Conservation (phyloP, 2,888 invertebrate genomes). For the Trissoscelio sp. region DNA sequence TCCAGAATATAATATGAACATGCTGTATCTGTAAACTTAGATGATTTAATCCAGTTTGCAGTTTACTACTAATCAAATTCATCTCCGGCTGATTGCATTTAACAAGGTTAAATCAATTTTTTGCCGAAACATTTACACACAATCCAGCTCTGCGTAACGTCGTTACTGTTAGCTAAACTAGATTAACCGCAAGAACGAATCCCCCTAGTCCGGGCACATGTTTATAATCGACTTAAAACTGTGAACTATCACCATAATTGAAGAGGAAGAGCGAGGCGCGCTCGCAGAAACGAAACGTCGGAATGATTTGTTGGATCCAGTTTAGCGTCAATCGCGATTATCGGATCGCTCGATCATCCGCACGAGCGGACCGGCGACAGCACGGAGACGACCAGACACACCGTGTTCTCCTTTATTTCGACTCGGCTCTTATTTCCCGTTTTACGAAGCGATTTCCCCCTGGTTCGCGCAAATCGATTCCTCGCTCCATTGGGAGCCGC, state of each 20-base stretch:
- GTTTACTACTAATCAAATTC: slow-evolving; percentile 37
- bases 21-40: slow-evolving; percentile 20
- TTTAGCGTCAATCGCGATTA: slow-evolving; percentile 64
- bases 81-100: slow-evolving; percentile 38
- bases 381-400: slow-evolving; percentile 28
- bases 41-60: slow-evolving; percentile 24
- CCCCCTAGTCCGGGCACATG: slow-evolving; percentile 20
- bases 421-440: slow-evolving; percentile 64
- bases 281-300: slow-evolving; percentile 34
- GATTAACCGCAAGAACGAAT: slow-evolving; percentile 44
- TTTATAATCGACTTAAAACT: slow-evolving; percentile 57
- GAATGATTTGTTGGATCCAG: slow-evolving; percentile 62
- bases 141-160: slow-evolving; percentile 35
- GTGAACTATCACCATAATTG: slow-evolving; percentile 44
- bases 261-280: slow-evolving; percentile 20
- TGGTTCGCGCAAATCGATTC: slow-evolving; percentile 60
- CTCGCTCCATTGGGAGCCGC: slow-evolving; percentile 62
- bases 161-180: slow-evolving; percentile 44
- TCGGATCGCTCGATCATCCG: slow-evolving; percentile 60
- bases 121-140: slow-evolving; percentile 46
- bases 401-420: slow-evolving; percentile 65
- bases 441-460: slow-evolving; percentile 57
- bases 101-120: slow-evolving; percentile 49
- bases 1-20: not conserved
- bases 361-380: slow-evolving; percentile 54